Base-by-base conservation (phyloP, 2,888 invertebrate genomes). In the Nomada lathburiana region DNA sequence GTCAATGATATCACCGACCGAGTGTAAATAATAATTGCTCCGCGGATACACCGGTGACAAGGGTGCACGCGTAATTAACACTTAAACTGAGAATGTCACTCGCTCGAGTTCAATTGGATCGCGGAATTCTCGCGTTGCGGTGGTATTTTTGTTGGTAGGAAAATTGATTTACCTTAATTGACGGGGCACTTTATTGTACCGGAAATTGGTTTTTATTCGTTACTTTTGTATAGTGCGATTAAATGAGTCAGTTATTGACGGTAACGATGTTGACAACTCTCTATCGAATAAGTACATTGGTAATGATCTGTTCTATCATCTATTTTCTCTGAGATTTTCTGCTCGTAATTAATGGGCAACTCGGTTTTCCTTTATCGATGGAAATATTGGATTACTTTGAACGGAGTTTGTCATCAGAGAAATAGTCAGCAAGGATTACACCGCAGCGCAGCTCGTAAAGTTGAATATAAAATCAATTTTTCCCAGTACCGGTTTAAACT, bases 11-110 rank as follows among this genome's bases (percentile, higher is more conserved):
- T 42, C 29, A 47, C n/a, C 50, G 47, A 42, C 52, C 53, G 69
- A 29, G 69, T 69, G 69, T 68, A 62, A 62, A 76, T 76, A 73
- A 64, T 59, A 42, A 59, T 76, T 73, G 62, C 26, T n/a, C 5
- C 36, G 72, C 57, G 47, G 16, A 55, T 42, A 13, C 20, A 13
- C 2, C 36, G 55, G 9, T 4, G 18, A 20, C 42, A 50, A 50
- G 44, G 55, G 42, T n/a, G 7, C 16, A 36, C n/a, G n/a, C 20
- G 65, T 60, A 76, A 77, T 76, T 53, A 62, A 23, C 36, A 44
- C 74, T 73, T 29, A 47, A 47, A 53, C 10, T 18, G 36, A 42
- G 50, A 60, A 26, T 59, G n/a, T 10, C 13, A 16, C 26, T 11
- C 11, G 42, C 4, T 2, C 53, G 7, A 20, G 23, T 20, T 16